A percentile compares a stretch with the other conserved stretches of the same genome.
phyloP scores from a whole-genome alignment of 2,113 vertebrate genomes.

The human region GRCh38 chr13:61035501-61036000 shows the following conservation, averaged over 20 bases:
- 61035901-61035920: neutral
- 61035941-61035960: neutral
- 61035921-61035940: neutral
- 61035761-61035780: neutral
- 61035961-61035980: neutral
- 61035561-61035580: neutral
- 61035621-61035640: neutral
- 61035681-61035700: neutral
- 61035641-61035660: neutral
- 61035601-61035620: neutral
- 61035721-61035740: neutral
- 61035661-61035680: neutral
- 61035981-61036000: neutral
- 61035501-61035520: neutral
- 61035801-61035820: neutral
- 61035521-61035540: neutral
- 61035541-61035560: neutral
- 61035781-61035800: neutral
- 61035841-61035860: no score
- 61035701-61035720: neutral
- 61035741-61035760: neutral
- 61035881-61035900: neutral
- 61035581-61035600: neutral
- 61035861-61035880: neutral
- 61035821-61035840: neutral